Evolutionary conservation across 2,797 vertebrate genomes (phyloP).

Genomic region (Pteropus rufus): DNA sequence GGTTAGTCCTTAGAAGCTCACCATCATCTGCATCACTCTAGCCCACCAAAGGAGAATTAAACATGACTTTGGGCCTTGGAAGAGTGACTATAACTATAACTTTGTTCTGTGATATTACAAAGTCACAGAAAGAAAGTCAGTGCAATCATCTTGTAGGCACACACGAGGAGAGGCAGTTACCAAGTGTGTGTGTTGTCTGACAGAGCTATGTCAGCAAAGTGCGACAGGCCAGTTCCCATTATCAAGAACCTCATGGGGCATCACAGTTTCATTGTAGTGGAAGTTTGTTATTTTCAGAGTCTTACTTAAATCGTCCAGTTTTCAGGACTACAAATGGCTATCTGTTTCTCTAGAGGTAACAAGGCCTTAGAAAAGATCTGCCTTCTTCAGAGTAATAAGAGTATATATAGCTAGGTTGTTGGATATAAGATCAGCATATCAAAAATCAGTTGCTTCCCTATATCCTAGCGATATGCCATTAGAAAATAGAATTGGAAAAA

Average conservation of each 20-base stretch:
- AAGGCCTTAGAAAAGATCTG: not conserved
- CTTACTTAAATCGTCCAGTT: conserved; percentile 25
- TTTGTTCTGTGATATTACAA: not conserved
- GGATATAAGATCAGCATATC: not conserved
- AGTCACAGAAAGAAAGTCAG: conserved; percentile 19
- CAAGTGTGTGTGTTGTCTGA: conserved; percentile 19
- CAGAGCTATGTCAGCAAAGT: conserved; percentile 31
- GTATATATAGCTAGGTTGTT: not conserved
- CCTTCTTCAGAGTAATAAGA: conserved; percentile 1
- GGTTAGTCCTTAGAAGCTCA: not conserved
- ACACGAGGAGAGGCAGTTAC: not conserved
- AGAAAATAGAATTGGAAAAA: conserved; percentile 15
- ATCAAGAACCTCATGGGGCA: conserved; percentile 11
- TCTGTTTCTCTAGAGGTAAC: not conserved
- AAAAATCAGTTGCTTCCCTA: conserved; percentile 10
- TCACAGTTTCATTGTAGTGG: conserved; percentile 36
- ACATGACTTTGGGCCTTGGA: not conserved
- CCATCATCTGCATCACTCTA: not conserved
- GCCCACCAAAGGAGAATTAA: not conserved
- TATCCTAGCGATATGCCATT: not conserved
- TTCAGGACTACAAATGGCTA: conserved; percentile 36
- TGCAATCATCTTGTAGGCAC: not conserved
- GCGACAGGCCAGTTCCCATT: conserved; percentile 8
- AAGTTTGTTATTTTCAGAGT: conserved; percentile 55
- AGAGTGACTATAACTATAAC: not conserved